Evolutionary conservation across 2,113 vertebrate genomes (phyloP).

Genomic region (Enhydra lutris): DNA sequence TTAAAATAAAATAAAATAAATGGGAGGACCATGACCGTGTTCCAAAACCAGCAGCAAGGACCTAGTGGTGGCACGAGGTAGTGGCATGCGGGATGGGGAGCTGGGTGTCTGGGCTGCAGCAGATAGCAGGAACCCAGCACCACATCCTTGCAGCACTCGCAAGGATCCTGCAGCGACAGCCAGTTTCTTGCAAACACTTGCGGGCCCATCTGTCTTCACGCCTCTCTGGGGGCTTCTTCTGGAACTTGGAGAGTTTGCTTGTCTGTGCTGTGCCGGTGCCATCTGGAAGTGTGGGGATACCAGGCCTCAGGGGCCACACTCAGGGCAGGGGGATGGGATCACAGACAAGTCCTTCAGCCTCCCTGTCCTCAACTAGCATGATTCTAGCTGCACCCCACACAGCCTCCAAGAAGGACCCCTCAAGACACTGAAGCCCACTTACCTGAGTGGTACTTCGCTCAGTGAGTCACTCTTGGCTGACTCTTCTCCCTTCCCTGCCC

Average conservation of each 20-base stretch:
- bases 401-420: neutral
- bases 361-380: fast-evolving
- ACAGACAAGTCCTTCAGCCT: neutral
- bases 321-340: neutral
- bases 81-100: neutral
- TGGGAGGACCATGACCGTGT: neutral
- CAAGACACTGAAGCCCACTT: neutral
- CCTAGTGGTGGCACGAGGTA: neutral
- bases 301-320: neutral
- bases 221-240: neutral
- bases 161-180: neutral
- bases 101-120: neutral
- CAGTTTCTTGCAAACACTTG: neutral
- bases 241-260: neutral
- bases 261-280: neutral
- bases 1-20: no score
- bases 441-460: fast-evolving
- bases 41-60: neutral
- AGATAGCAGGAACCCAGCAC: neutral
- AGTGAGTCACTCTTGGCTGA: fast-evolving
- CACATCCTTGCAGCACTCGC: fast-evolving
- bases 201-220: fast-evolving
- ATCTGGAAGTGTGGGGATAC: neutral
- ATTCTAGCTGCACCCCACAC: neutral
- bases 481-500: neutral